phyloP scores from a whole-genome alignment of 53 echinoderm and acorn worm species.

The Apostichopus leukothele region DNA sequence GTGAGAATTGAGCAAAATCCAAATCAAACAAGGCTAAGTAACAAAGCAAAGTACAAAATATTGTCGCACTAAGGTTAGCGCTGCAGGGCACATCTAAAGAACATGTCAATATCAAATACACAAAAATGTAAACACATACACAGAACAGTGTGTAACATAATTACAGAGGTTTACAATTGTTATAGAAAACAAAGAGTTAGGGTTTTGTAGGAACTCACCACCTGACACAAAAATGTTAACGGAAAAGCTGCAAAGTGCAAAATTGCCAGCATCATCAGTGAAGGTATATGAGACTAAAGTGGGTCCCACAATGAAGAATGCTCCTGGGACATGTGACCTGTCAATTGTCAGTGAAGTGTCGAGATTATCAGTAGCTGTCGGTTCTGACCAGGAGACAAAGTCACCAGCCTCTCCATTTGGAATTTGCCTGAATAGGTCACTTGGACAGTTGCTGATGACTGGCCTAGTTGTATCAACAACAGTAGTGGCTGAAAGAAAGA shows the following conservation, averaged over 20 bases:
- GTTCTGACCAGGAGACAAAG: slow-evolving; percentile 61
- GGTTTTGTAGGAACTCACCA: not conserved
- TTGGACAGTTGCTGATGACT: slow-evolving; percentile 60
- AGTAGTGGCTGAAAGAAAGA: not conserved
- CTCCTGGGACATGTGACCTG: slow-evolving; percentile 42
- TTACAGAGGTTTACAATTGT: too few species aligned
- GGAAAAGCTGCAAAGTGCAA: slow-evolving; percentile 56
- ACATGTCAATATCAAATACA: too few species aligned
- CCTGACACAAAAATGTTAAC: slow-evolving; percentile 54
- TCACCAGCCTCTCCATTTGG: slow-evolving; percentile 17
- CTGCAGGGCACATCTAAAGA: too few species aligned
- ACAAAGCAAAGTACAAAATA: too few species aligned
- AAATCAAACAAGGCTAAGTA: too few species aligned
- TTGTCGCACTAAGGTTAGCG: too few species aligned
- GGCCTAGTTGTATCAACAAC: slow-evolving; percentile 51
- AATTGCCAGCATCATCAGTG: slow-evolving; percentile 63
- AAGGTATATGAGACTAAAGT: slow-evolving; percentile 74
- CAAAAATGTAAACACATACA: too few species aligned
- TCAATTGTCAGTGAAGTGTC: slow-evolving; percentile 39
- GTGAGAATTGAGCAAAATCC: too few species aligned
- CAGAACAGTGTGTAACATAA: too few species aligned
- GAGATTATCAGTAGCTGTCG: slow-evolving; percentile 67
- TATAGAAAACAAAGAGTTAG: too few species aligned
- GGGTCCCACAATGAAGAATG: slow-evolving; percentile 58
- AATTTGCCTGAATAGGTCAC: slow-evolving; percentile 38